These are phyloP conservation scores for Leptogaster cylindrica DNA, from an alignment of 2,888 invertebrate genomes.

Conservation along the genomic window DNA sequence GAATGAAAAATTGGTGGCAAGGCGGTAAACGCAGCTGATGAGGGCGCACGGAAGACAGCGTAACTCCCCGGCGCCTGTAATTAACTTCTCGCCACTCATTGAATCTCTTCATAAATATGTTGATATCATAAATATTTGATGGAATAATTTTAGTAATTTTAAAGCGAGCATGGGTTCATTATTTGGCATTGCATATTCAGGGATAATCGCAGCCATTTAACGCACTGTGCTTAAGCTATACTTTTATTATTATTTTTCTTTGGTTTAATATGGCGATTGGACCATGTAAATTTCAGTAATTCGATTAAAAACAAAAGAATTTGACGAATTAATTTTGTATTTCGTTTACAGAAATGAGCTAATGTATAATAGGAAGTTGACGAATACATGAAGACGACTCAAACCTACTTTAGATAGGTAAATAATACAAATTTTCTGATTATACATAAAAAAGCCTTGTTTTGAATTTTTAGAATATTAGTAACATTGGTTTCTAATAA, in stretches of 20 bases:
- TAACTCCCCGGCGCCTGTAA: constrained; percentile 31
- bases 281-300: too few species aligned
- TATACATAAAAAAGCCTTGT: too few species aligned
- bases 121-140: constrained; percentile 39
- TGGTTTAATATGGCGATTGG: too few species aligned
- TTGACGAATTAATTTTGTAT: not conserved
- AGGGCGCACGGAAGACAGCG: constrained; percentile 10
- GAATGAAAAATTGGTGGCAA: constrained; percentile 24
- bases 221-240: too few species aligned
- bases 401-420: too few species aligned
- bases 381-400: too few species aligned
- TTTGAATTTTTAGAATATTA: too few species aligned
- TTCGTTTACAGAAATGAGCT: not conserved
- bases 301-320: too few species aligned
- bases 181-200: not conserved
- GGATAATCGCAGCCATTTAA: constrained; percentile 22
- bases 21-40: constrained; percentile 15
- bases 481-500: too few species aligned
- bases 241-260: too few species aligned
- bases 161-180: not conserved
- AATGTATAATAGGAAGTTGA: too few species aligned
- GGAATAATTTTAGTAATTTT: constrained; percentile 39
- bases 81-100: constrained; percentile 36
- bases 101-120: constrained; percentile 37
- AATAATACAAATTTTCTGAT: too few species aligned